Evolutionary conservation across 2,888 invertebrate genomes (phyloP).

Genomic region (Napeogenes sylphis): DNA sequence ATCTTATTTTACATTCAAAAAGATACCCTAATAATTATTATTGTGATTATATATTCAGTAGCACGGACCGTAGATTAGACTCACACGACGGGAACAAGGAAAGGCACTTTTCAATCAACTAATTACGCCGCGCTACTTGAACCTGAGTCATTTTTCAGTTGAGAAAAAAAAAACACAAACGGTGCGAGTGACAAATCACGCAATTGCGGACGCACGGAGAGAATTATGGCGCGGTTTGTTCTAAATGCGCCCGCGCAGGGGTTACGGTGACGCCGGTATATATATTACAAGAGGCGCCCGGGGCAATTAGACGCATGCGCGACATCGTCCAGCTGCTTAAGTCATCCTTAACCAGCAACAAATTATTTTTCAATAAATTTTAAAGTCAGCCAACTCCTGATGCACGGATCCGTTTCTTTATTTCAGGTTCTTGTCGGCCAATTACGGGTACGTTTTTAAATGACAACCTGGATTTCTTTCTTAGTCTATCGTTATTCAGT

Average conservation of each 20-base stretch:
- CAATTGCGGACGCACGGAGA: constrained; percentile 72
- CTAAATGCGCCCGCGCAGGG: constrained; percentile 63
- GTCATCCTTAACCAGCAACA: constrained; percentile 2
- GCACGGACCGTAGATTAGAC: constrained; percentile 37
- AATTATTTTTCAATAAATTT: constrained; percentile 4
- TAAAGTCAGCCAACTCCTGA: not conserved
- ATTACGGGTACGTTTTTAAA: too few species aligned
- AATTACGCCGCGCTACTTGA: constrained; percentile 63
- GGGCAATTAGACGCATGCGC: constrained; percentile 48
- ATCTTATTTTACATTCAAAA: too few species aligned
- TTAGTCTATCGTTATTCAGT: too few species aligned
- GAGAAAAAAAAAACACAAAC: constrained; percentile 51
- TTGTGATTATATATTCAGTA: constrained; percentile 46
- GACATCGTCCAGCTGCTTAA: constrained; percentile 6
- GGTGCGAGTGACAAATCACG: constrained; percentile 74
- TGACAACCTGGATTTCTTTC: too few species aligned
- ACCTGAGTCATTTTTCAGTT: constrained; percentile 65
- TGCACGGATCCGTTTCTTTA: not conserved
- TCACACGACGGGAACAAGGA: constrained; percentile 54
- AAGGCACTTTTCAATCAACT: constrained; percentile 67
- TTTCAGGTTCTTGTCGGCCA: too few species aligned
- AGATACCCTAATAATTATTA: constrained; percentile 34
- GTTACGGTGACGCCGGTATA: constrained; percentile 45
- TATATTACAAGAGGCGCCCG: constrained; percentile 53
- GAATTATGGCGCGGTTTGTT: constrained; percentile 72